phyloP scores from a whole-genome alignment of 2,797 vertebrate species.

The Octomys mimax region DNA sequence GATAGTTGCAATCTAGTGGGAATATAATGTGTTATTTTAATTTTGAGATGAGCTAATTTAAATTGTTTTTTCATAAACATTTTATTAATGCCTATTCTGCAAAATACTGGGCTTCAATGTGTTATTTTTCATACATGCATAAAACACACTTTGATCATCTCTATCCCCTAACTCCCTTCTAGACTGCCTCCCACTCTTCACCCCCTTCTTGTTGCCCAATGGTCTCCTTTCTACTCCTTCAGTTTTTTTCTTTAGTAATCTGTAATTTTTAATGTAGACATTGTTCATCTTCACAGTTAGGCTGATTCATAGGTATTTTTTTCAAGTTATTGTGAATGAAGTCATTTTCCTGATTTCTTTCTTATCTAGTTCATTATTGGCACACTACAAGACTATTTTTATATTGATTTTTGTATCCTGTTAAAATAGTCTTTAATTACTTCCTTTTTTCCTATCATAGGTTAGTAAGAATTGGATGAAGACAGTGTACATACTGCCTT shows the following conservation, averaged over 20 bases:
- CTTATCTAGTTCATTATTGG: not conserved
- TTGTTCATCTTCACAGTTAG: not conserved
- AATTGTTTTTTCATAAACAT: conserved; percentile 16
- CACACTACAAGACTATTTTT: not conserved
- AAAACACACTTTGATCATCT: not conserved
- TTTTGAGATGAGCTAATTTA: conserved; percentile 65
- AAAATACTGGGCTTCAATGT: not conserved
- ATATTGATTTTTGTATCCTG: not conserved
- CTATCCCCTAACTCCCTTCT: not conserved
- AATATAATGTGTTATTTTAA: conserved; percentile 44
- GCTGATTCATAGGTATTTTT: not conserved
- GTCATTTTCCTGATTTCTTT: not conserved
- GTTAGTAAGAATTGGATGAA: conserved; percentile 41
- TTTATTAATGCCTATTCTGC: not conserved
- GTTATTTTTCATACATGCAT: not conserved
- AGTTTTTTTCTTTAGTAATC: not conserved
- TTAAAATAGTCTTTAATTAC: not conserved
- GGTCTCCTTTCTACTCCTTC: not conserved
- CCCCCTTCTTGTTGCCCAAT: not conserved
- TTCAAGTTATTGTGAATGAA: not conserved
- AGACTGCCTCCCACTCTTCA: not conserved
- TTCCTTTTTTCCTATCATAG: not conserved
- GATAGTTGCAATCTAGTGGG: not conserved
- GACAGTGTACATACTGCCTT: not conserved
- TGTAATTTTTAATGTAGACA: not conserved